Base-by-base conservation (phyloP, 2,113 vertebrate species). In the Oenanthe melanoleuca region DNA sequence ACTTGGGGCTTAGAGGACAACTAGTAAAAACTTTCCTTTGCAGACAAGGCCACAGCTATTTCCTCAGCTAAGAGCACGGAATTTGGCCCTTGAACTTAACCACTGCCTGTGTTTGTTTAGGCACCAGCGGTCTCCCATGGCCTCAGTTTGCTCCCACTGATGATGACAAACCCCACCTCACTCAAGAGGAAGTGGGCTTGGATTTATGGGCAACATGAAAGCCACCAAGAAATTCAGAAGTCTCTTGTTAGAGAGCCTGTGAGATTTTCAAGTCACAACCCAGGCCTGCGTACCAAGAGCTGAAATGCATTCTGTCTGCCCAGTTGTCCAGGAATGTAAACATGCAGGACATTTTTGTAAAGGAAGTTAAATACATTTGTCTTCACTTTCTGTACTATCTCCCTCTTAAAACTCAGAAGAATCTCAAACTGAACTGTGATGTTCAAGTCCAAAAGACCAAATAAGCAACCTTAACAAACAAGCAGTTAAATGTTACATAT, bases 1-100 rank as follows among this genome's bases (percentile, higher is more conserved):
- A 64, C 11, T 0, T 40, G 26, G 71, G 44, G 55, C 23, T 95
- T 82, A 69, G 20, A 95, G 71, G 80, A 95, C 94, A 95, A 89
- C 50, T 77, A 86, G 85, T 89, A 90, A 95, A 95, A 96, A 59
- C 78, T 86, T 95, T 95, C 47, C 88, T 70, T 79, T 86, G 60
- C 93, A 96, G 67, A 93, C 84, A 93, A 93, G 89, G 93, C 96
- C 93, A 96, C 94, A 97, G 88, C 86, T 96, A 97, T 96, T 97
- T 97, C 95, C 93, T 97, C 75, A 92, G 74, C 88, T 95, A 88
- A 95, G 92, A 92, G 92, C 74, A 80, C 8, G 64, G 94, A 95
- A 97, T 93, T 88, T 88, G 87, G 94, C 94, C 95, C 91, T 88
- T 91, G 89, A 96, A 95, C 92, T 94, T 87, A 93, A 95, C 93